Evolutionary conservation across 2,113 vertebrate species (phyloP).

Genomic region (Physeter macrocephalus): DNA sequence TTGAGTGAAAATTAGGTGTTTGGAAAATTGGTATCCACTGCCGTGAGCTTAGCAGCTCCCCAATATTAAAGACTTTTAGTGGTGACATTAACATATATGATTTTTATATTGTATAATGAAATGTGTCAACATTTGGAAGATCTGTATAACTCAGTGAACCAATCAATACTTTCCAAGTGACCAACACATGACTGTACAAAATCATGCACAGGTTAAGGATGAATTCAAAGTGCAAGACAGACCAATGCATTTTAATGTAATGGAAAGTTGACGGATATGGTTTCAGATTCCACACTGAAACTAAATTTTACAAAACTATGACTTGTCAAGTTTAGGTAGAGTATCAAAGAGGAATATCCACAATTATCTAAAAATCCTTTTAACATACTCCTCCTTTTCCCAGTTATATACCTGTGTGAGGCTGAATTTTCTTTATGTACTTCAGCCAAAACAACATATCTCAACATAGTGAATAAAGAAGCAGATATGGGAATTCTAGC

Average conservation of each 20-base stretch:
- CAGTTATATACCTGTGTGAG: not conserved
- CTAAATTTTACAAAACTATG: not conserved
- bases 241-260: not conserved
- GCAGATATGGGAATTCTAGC: not conserved
- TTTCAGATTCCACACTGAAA: not conserved
- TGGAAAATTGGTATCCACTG: not conserved
- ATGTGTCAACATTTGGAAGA: not conserved
- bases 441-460: not conserved
- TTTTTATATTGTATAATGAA: not conserved
- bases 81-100: not conserved
- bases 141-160: not conserved
- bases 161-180: not conserved
- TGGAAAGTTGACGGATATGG: not conserved
- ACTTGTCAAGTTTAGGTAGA: not conserved
- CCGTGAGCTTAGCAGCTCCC: not conserved
- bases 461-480: not conserved
- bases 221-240: not conserved
- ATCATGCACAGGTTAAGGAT: not conserved
- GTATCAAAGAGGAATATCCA: not conserved
- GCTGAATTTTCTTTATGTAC: slow-evolving; percentile 3
- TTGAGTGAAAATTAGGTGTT: not conserved
- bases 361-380: not conserved
- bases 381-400: not conserved
- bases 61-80: not conserved
- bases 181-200: not conserved